Evolutionary conservation across 2,113 vertebrate genomes (phyloP).

Genomic region (Glaucidium brasilianum): DNA sequence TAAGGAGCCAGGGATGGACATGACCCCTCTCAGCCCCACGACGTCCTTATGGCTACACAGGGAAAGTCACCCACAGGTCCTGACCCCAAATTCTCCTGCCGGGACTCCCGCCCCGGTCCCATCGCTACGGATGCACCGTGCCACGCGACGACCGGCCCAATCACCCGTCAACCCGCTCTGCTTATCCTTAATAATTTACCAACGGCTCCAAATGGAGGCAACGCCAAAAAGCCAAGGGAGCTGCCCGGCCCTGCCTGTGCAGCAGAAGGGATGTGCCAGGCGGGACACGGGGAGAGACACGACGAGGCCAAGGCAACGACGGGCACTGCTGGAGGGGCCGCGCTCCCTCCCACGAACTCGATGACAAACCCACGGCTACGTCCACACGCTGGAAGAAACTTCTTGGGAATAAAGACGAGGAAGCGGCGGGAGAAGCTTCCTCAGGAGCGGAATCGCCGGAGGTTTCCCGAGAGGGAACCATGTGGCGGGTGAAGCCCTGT

Average conservation of each 20-base stretch:
- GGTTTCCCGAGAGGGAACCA: background rate
- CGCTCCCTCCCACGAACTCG: background rate
- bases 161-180: background rate
- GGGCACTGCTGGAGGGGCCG: background rate
- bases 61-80: background rate
- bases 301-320: accelerated
- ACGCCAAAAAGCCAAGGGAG: background rate
- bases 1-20: accelerated
- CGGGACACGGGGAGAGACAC: background rate
- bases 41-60: accelerated
- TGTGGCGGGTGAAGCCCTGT: background rate
- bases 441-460: background rate
- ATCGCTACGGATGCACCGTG: accelerated
- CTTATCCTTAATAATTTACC: background rate
- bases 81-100: background rate
- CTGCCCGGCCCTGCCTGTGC: background rate
- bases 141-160: accelerated
- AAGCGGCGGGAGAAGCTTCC: accelerated
- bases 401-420: background rate
- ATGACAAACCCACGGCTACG: accelerated
- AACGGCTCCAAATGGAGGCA: background rate
- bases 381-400: background rate
- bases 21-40: accelerated
- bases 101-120: accelerated
- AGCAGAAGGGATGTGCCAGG: accelerated